Evolutionary conservation across 2,113 vertebrate species (phyloP).

Genomic region (Stegastes partitus): DNA sequence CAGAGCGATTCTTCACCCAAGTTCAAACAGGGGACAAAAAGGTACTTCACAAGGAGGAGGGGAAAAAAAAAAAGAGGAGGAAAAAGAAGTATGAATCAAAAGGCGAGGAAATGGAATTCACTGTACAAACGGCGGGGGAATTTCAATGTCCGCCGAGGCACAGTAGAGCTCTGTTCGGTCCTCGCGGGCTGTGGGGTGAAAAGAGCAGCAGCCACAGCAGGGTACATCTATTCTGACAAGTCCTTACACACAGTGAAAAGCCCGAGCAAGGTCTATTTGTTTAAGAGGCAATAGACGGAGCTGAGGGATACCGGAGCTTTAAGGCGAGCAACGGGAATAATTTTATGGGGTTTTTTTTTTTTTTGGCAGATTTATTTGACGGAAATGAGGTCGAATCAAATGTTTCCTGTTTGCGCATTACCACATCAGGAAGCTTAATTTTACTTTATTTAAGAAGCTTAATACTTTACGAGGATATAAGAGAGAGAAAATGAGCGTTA

Average conservation of each 20-base stretch:
- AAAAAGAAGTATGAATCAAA: conserved; percentile 70
- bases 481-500: not conserved
- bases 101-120: conserved; percentile 80
- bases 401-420: conserved; percentile 21
- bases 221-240: conserved; percentile 72
- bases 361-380: conserved; percentile 2
- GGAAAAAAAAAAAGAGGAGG: conserved; percentile 34
- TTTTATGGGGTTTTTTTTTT: conserved; percentile 38
- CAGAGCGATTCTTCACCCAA: conserved; percentile 66
- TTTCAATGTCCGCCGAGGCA: conserved; percentile 71
- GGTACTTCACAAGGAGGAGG: conserved; percentile 59
- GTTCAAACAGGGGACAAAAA: conserved; percentile 78
- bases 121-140: conserved; percentile 76
- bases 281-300: conserved; percentile 54
- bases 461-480: not conserved
- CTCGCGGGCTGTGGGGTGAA: conserved; percentile 64
- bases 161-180: conserved; percentile 77
- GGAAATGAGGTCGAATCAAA: conserved; percentile 22
- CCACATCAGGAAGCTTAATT: conserved; percentile 12
- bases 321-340: conserved; percentile 42
- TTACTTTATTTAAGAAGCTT: conserved; percentile 9
- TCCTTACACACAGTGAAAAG: conserved; percentile 60
- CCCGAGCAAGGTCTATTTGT: conserved; percentile 70
- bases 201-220: conserved; percentile 72
- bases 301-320: conserved; percentile 50